Conservation (phyloP, 2,888 invertebrate genomes). For the Neoscelio sp. region DNA sequence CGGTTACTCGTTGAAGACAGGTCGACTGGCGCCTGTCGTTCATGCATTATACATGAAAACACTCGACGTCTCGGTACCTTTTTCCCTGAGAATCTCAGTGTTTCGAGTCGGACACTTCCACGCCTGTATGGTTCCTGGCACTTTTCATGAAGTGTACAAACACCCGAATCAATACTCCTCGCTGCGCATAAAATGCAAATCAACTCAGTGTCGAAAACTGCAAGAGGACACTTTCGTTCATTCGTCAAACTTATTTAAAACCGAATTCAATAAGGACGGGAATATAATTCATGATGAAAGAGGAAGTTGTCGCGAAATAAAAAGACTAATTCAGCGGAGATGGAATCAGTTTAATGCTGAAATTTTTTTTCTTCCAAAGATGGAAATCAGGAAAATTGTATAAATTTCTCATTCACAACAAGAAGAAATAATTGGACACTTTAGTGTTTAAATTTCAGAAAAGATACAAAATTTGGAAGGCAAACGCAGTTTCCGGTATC, state of each 20-base stretch:
- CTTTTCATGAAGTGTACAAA: conserved; percentile 54
- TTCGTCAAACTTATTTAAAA: conserved; percentile 43
- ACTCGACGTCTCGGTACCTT: conserved; percentile 72
- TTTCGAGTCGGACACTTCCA: conserved; percentile 56
- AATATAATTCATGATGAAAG: conserved; percentile 35
- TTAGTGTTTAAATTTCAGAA: too few relatives aligned
- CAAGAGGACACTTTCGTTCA: conserved; percentile 47
- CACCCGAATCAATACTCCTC: conserved; percentile 57
- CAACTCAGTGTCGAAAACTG: conserved; percentile 53
- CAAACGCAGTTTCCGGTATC: too few relatives aligned
- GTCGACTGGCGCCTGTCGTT: conserved; percentile 75
- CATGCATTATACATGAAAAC: conserved; percentile 80
- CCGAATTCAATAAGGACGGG: conserved; percentile 42
- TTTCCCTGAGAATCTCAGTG: conserved; percentile 71
- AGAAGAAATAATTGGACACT: too few relatives aligned
- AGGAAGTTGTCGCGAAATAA: conserved; percentile 13
- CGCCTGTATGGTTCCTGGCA: conserved; percentile 22
- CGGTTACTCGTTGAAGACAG: conserved; percentile 52
- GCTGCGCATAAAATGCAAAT: conserved; percentile 60
- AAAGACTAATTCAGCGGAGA: conserved; percentile 2
- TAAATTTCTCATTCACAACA: too few relatives aligned
- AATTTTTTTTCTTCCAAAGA: too few relatives aligned
- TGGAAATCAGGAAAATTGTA: too few relatives aligned
- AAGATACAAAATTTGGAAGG: too few relatives aligned
- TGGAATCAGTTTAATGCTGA: too few relatives aligned